These are phyloP conservation scores for Typhlichthys subterraneus DNA, from an alignment of 2,797 vertebrate species.

Conservation along the genomic window DNA sequence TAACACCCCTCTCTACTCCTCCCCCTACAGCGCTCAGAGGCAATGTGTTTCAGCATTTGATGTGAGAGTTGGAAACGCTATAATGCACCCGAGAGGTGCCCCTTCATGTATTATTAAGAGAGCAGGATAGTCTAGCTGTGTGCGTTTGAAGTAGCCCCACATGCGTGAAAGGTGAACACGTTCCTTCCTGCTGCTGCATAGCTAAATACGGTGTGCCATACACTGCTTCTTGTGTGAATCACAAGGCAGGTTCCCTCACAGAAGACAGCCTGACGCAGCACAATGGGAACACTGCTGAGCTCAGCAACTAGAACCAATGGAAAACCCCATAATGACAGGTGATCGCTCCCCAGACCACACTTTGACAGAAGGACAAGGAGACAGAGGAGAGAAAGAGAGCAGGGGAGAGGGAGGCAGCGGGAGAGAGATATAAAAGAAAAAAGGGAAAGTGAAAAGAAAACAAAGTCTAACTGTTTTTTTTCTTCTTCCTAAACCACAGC, in stretches of 20 bases:
- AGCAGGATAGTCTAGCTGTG: too few species aligned
- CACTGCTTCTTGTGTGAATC: conserved; percentile 66
- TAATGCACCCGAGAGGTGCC: too few species aligned
- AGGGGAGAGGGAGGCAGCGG: conserved; percentile 15
- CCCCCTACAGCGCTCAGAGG: too few species aligned
- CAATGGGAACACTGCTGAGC: conserved; percentile 60
- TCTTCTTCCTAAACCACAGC: conserved; percentile 69
- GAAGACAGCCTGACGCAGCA: conserved; percentile 42
- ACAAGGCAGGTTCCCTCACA: conserved; percentile 49
- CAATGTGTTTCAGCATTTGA: too few species aligned
- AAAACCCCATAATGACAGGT: conserved; percentile 56
- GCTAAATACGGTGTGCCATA: too few species aligned
- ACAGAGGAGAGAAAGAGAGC: conserved; percentile 22
- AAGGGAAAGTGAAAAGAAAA: conserved; percentile 35
- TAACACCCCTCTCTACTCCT: too few species aligned
- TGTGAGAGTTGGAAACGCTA: too few species aligned
- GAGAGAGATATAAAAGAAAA: conserved; percentile 17
- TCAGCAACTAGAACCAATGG: conserved; percentile 14
- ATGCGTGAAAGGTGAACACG: too few species aligned
- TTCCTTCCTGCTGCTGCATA: too few species aligned
- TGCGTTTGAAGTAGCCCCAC: too few species aligned
- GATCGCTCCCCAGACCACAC: conserved; percentile 45
- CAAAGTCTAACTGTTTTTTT: conserved; percentile 60
- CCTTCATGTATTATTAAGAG: too few species aligned
- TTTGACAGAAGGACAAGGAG: conserved; percentile 26